Percentiles rank a stretch among this genome's conserved stretches.
Evolutionary conservation across 2,888 invertebrate species (phyloP).

Genomic region (Dynastes maya): DNA sequence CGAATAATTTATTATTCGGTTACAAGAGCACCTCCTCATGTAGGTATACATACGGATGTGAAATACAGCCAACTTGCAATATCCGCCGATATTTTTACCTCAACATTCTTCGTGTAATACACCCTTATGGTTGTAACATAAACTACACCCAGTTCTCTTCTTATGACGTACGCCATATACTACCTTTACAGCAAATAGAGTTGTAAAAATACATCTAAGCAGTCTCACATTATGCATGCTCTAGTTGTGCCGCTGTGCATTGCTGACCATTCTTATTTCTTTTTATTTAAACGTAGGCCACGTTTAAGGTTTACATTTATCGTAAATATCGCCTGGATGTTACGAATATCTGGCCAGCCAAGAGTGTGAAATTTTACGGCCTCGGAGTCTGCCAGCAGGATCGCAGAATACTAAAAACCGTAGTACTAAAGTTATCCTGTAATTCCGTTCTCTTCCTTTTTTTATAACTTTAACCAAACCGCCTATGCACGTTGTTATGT

Average conservation of each 20-base stretch:
- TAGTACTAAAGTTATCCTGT: slow-evolving; percentile 27
- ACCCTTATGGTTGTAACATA: too few relatives aligned
- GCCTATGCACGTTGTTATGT: slow-evolving; percentile 51
- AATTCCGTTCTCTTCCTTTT: slow-evolving; percentile 40
- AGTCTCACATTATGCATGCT: slow-evolving; percentile 29
- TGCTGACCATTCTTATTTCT: slow-evolving; percentile 24
- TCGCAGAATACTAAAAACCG: slow-evolving; percentile 37
- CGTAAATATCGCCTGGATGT: slow-evolving; percentile 29
- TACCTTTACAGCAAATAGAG: slow-evolving; percentile 30
- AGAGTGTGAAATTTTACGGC: slow-evolving; percentile 42
- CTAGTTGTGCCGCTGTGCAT: slow-evolving; percentile 30
- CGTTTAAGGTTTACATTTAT: slow-evolving; percentile 35
- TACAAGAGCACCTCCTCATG: too few relatives aligned
- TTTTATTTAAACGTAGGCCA: not conserved
- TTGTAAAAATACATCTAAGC: slow-evolving; percentile 17
- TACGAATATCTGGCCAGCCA: slow-evolving; percentile 23
- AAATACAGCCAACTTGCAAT: too few relatives aligned
- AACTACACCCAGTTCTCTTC: not conserved
- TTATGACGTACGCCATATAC: not conserved
- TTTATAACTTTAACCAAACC: slow-evolving; percentile 55
- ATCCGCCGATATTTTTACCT: too few relatives aligned
- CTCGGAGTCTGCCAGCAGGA: slow-evolving; percentile 21
- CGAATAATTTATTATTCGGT: too few relatives aligned
- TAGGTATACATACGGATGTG: too few relatives aligned
- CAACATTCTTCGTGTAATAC: too few relatives aligned